Evolutionary conservation across 2,888 invertebrate species (phyloP), one percentile per base, ranked within the genome.

Genomic region (Oligia latruncula): DNA sequence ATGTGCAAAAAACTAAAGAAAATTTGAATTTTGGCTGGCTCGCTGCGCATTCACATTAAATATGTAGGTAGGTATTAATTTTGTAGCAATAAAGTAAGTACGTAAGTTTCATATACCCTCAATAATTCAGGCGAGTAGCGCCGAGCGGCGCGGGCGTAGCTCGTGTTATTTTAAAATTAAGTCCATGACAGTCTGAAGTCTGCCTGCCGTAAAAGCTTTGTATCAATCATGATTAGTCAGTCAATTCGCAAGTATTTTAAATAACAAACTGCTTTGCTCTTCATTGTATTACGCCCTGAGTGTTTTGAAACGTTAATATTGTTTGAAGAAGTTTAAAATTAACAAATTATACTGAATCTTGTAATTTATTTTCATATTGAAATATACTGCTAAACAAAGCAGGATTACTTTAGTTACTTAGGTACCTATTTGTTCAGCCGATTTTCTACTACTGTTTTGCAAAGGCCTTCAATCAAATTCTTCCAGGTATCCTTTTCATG

Each of bases 201-300:
- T 60, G 64, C 15, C 20, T 60, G 35, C 58, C 49, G 29, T 85
- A 81, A 85, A 81, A 85, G 82, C 82, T 81, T 81, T 85, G 52
- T 66, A 71, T 82, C 82, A 85, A 85, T 82, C 82, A 85, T 81
- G 85, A 81, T 82, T 70, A 82, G 46, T 65, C 0, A 82, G 46
- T 65, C 0, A 17, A 85, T 85, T 73, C 66, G 40, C 6, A n/a
- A 71, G 60, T 62, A 81, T 82, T 81, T 70, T 65, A 35, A 23
- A 15, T 43, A 65, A 60, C 17, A 58, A 73, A 70, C 40, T n/a
- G 29, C 35, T 71, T 82, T 70, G 4, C 20, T 72, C 17, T 58
- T 80, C 11, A 55, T 67, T 55, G 4, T 29, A 65, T 58, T 62
- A 65, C 60, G 60, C 23, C 2, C 6, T 60, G n/a, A 58, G 58